Evolutionary conservation across 1,140 invertebrate genomes (phyloP).

Genomic region (Neodiprion virginianus): DNA sequence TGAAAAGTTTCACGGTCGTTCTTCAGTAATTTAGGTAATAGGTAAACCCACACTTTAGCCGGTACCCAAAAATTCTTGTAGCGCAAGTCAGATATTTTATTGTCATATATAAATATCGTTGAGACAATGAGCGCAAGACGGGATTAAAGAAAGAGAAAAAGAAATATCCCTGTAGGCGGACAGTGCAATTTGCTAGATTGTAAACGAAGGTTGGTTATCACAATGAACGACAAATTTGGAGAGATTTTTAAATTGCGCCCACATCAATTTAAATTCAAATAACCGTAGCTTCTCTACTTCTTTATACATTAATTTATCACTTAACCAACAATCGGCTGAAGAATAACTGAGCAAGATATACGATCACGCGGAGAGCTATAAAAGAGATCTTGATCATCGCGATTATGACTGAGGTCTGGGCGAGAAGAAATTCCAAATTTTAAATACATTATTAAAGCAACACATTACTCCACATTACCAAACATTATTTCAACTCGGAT

Average conservation of each 20-base stretch:
- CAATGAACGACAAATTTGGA: neutral
- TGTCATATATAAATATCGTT: neutral
- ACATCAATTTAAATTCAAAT: too few relatives aligned
- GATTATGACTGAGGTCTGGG: too few relatives aligned
- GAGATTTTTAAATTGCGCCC: neutral
- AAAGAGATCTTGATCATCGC: neutral
- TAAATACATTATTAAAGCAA: constrained; percentile 1
- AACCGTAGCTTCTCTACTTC: too few relatives aligned
- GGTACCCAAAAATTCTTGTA: too few relatives aligned
- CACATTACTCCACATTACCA: constrained; percentile 35
- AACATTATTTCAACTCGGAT: constrained; percentile 44
- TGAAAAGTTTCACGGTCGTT: too few relatives aligned
- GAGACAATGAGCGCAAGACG: neutral
- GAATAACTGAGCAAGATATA: neutral
- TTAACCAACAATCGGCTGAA: too few relatives aligned
- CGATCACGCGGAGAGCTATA: neutral
- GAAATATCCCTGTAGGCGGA: neutral
- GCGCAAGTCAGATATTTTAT: too few relatives aligned
- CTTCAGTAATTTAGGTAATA: too few relatives aligned
- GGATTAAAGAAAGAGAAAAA: neutral
- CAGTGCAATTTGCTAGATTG: constrained; percentile 1
- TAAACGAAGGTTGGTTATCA: neutral
- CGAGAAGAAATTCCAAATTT: constrained; percentile 1
- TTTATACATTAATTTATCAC: too few relatives aligned
- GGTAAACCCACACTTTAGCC: too few relatives aligned